A percentile compares a stretch with the other conserved stretches of the same genome.
These are phyloP conservation scores for Eustalomyia histrio DNA, from an alignment of 2,888 invertebrate species.

Conservation along the genomic window DNA sequence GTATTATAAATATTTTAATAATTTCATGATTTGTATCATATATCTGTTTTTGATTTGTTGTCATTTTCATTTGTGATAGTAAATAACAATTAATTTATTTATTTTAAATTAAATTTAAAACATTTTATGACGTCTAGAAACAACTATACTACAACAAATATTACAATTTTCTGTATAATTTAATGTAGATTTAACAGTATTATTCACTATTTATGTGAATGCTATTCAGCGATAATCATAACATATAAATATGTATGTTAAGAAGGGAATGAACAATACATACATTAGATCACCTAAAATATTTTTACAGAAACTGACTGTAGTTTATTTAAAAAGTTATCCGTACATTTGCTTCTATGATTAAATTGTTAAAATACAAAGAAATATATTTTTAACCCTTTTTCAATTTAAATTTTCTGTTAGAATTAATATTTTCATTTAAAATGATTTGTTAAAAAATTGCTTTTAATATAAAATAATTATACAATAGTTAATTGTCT, in stretches of 20 bases:
- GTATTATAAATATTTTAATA: conserved; percentile 3
- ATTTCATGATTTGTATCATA: background rate
- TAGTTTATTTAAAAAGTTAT: too few species aligned
- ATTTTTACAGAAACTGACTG: too few species aligned
- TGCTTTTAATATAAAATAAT: too few species aligned
- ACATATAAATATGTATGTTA: background rate
- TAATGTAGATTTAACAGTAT: background rate
- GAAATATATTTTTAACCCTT: too few species aligned
- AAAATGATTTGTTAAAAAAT: too few species aligned
- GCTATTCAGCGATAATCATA: background rate
- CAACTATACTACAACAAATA: conserved; percentile 18
- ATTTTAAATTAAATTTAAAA: conserved; percentile 23
- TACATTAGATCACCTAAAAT: too few species aligned
- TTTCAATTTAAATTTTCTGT: too few species aligned
- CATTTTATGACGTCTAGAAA: conserved; percentile 15
- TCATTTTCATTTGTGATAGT: background rate
- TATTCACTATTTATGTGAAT: background rate
- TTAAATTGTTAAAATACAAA: too few species aligned
- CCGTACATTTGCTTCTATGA: too few species aligned
- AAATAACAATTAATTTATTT: conserved; percentile 26
- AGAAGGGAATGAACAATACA: too few species aligned
- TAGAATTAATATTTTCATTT: too few species aligned
- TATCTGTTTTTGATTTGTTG: conserved; percentile 3
- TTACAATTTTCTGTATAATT: conserved; percentile 9
- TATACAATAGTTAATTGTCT: too few species aligned